Conservation (phyloP, 2,888 invertebrate genomes). For the Mellilla xanthometata region DNA sequence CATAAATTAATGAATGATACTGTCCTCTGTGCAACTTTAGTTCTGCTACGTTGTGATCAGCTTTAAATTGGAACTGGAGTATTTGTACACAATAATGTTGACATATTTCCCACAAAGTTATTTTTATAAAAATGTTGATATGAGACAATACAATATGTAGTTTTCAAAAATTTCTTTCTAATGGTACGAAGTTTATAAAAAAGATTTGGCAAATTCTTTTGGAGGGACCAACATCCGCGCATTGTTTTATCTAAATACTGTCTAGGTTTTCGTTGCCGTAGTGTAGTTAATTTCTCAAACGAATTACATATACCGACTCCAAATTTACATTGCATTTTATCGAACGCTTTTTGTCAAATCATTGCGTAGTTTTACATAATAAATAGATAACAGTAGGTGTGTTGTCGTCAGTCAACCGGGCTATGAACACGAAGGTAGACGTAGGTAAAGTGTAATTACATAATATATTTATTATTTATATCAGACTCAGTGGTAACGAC, state of each 20-base stretch:
- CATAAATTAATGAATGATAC: slow-evolving; percentile 68
- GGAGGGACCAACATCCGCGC: slow-evolving; percentile 77
- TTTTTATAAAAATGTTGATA: slow-evolving; percentile 78
- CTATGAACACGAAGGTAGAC: slow-evolving; percentile 68
- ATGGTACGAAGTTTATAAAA: slow-evolving; percentile 48
- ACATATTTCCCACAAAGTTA: slow-evolving; percentile 73
- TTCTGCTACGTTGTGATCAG: slow-evolving; percentile 80
- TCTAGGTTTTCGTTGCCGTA: slow-evolving; percentile 42
- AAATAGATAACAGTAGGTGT: slow-evolving; percentile 40
- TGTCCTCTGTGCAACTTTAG: slow-evolving; percentile 78
- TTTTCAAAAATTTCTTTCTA: slow-evolving; percentile 58
- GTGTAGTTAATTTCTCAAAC: slow-evolving; percentile 44
- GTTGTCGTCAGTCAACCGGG: slow-evolving; percentile 62
- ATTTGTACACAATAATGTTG: slow-evolving; percentile 73
- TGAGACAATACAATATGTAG: slow-evolving; percentile 77
- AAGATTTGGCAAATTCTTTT: slow-evolving; percentile 65
- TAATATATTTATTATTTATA: slow-evolving; percentile 65
- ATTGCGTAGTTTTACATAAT: slow-evolving; percentile 38
- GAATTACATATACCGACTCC: slow-evolving; percentile 44
- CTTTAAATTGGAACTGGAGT: slow-evolving; percentile 77
- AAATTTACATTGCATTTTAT: slow-evolving; percentile 65
- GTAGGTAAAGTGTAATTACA: slow-evolving; percentile 59
- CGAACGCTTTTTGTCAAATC: slow-evolving; percentile 53
- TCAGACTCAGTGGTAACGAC: slow-evolving; percentile 70
- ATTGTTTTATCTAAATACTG: slow-evolving; percentile 44